Percentiles rank a stretch among this genome's conserved stretches.
Conservation (phyloP, 2,888 invertebrate species). For the Drosophila acutilabella region DNA sequence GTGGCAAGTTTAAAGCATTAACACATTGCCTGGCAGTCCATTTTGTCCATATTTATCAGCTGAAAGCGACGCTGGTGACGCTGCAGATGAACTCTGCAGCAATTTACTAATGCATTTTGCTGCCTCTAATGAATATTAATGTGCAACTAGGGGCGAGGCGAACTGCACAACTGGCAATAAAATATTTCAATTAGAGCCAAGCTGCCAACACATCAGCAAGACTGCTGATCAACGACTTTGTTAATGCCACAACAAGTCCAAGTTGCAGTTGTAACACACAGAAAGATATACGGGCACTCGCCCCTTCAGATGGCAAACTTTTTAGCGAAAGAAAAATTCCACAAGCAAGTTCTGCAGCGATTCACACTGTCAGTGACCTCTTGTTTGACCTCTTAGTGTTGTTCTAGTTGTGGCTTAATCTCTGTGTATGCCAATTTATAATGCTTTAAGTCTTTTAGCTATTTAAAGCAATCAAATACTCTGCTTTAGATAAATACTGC, state of each 20-base stretch:
- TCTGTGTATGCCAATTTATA: constrained; percentile 2
- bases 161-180: constrained; percentile 57
- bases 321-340: background rate
- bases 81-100: constrained; percentile 34
- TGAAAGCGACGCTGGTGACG: background rate
- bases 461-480: no score
- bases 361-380: constrained; percentile 27
- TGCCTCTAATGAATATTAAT: constrained; percentile 74
- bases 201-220: constrained; percentile 66
- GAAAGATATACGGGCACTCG: constrained; percentile 56
- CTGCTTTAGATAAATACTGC: no score
- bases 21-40: constrained; percentile 46
- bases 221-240: constrained; percentile 70
- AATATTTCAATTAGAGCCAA: constrained; percentile 76
- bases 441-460: no score
- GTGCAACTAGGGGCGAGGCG: constrained; percentile 28
- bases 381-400: background rate
- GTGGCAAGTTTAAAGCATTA: constrained; percentile 64
- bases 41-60: constrained; percentile 68
- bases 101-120: constrained; percentile 74
- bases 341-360: background rate
- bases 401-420: background rate
- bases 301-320: constrained; percentile 32
- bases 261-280: constrained; percentile 43
- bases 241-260: constrained; percentile 70